Evolutionary conservation across 2,113 vertebrate species (phyloP).

Genomic region (Trematocara nigrifrons): DNA sequence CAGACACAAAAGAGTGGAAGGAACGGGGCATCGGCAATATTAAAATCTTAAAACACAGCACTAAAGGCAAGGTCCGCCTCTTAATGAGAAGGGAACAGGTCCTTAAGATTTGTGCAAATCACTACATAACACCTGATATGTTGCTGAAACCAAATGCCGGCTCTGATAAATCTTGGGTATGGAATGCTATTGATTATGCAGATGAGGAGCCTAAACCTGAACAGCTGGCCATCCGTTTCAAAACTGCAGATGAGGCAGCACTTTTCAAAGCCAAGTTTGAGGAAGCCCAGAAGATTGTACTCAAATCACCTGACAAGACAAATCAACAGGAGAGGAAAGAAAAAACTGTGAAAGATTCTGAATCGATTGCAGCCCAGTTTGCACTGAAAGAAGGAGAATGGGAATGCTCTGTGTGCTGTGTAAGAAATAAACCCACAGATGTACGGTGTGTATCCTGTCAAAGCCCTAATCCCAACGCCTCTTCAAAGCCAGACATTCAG

Average conservation of each 20-base stretch:
- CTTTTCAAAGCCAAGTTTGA: constrained; percentile 93
- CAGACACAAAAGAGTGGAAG: constrained; percentile 94
- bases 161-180: constrained; percentile 95
- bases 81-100: constrained; percentile 97
- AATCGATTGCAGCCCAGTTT: constrained; percentile 66
- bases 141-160: constrained; percentile 84
- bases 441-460: constrained; percentile 77
- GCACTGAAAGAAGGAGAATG: constrained; percentile 80
- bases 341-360: not conserved
- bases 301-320: constrained; percentile 33
- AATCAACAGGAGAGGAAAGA: constrained; percentile 24
- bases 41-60: constrained; percentile 91
- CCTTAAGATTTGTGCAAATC: constrained; percentile 97
- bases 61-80: constrained; percentile 89
- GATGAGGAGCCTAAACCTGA: constrained; percentile 89
- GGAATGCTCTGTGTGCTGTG: constrained; percentile 77
- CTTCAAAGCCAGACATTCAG: constrained; percentile 38
- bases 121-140: constrained; percentile 93
- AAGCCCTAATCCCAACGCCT: constrained; percentile 53
- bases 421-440: constrained; percentile 72
- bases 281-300: constrained; percentile 79
- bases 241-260: constrained; percentile 90
- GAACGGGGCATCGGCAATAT: constrained; percentile 91
- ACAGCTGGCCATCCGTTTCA: constrained; percentile 94
- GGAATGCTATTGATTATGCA: constrained; percentile 94